Base-by-base conservation (phyloP, 2,888 invertebrate genomes). In the Eupeodes luniger region DNA sequence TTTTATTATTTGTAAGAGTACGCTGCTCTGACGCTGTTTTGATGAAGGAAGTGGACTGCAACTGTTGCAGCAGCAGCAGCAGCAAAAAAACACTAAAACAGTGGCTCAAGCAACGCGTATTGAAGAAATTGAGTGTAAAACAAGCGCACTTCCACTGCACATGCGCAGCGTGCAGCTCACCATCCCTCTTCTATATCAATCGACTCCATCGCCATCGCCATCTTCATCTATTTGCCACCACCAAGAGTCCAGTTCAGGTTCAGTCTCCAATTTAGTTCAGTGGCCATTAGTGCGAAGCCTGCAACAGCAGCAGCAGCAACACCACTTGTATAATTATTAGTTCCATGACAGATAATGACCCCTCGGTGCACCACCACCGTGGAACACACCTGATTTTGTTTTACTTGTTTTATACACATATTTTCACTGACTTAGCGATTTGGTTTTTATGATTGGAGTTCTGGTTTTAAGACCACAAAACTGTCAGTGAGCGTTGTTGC, bases 271-370 rank as follows among this genome's bases (percentile, higher is more conserved):
- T 53, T 11, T 83, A 81, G 84, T 87, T 87, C 87, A 84, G 84
- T 77, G 80, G 87, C 76, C 44, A 44, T 64, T 19, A 44, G 16
- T 19, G 5, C 19, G 55, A 10, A 27, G 27, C 9, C 47, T 27
- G 27, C 27, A 27, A 74, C 72, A 78, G 75, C 88, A 69, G 83
- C 87, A 67, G 66, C 77, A 49, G 49, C 64, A 75, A 36, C 69
- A 49, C 80, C 40, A 51, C 62, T 76, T 72, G 74, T 79, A 85
- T 90, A 90, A 90, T 90, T 90, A 90, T 89, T 83, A 76, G 88
- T 89, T 90, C 74, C 90, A 89, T 90, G 89, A 89, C 92, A 92
- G 92, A 92, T 92, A 92, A 92, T 92, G 92, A 92, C 92, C 89
- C 89, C 90, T 90, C 81, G 55, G 49, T 76, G 77, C 77, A 74